Conservation (phyloP, 2,888 invertebrate genomes). For the Galerucella nymphaeae region DNA sequence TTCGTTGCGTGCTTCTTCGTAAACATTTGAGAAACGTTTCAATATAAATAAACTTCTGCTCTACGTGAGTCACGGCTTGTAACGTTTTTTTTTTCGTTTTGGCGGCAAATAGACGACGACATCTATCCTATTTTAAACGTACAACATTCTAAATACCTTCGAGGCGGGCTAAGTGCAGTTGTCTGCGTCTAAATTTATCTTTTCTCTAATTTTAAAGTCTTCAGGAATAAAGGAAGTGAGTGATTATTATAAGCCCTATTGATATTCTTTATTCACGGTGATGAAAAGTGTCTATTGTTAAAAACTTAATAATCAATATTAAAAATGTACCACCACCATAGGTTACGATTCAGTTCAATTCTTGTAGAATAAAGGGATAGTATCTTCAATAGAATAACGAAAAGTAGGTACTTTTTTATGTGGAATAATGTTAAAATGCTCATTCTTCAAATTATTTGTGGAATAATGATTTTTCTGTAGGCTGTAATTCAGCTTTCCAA, state of each 20-base stretch:
- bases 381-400: too few species aligned
- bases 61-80: not conserved
- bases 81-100: constrained; percentile 23
- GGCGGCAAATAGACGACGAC: constrained; percentile 27
- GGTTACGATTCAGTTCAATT: too few species aligned
- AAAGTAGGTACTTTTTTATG: too few species aligned
- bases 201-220: constrained; percentile 14
- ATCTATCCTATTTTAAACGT: constrained; percentile 50
- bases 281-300: not conserved
- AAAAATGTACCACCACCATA: too few species aligned
- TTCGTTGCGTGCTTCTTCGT: too few species aligned
- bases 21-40: not conserved
- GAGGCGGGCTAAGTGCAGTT: constrained; percentile 51
- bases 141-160: constrained; percentile 53
- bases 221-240: not conserved
- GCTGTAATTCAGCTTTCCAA: too few species aligned
- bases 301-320: too few species aligned
- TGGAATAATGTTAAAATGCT: too few species aligned
- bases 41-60: not conserved
- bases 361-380: too few species aligned
- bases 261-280: not conserved
- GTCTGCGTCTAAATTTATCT: constrained; percentile 53
- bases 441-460: too few species aligned
- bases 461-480: too few species aligned
- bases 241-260: not conserved